A percentile compares a stretch with the other conserved stretches of the same genome.
Conservation (phyloP, 2,888 invertebrate genomes). For the Spisula subtruncata region DNA sequence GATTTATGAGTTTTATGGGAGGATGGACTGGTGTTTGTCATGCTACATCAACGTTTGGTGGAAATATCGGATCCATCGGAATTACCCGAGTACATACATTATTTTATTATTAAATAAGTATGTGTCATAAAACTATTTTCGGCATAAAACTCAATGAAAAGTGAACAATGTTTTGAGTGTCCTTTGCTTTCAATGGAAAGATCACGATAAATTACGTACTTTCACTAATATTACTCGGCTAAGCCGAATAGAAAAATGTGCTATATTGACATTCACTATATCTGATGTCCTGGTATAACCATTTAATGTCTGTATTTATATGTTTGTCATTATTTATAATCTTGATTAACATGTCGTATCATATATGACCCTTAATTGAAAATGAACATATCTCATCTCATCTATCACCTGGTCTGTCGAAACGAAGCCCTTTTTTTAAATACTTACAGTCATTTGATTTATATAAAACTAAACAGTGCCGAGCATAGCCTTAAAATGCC, state of each 20-base stretch:
- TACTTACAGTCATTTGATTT: not conserved
- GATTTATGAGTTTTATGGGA: constrained; percentile 93
- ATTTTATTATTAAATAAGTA: not conserved
- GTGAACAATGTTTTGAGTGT: not conserved
- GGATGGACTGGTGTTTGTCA: constrained; percentile 95
- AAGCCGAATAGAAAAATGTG: too few relatives aligned
- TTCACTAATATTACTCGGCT: too few relatives aligned
- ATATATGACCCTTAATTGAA: too few relatives aligned
- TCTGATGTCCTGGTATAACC: too few relatives aligned
- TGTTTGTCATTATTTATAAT: too few relatives aligned
- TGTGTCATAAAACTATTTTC: not conserved
- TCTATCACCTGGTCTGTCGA: not conserved
- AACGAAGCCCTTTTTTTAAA: not conserved
- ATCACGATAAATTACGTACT: too few relatives aligned
- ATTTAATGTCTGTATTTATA: too few relatives aligned
- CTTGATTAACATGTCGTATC: too few relatives aligned
- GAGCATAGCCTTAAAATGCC: too few relatives aligned
- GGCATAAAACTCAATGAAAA: not conserved
- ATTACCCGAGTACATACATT: constrained; percentile 91
- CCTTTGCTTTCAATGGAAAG: not conserved
- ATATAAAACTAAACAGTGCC: not conserved
- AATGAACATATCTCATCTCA: too few relatives aligned
- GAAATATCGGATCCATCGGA: constrained; percentile 96
- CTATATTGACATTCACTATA: too few relatives aligned
- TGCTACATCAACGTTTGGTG: constrained; percentile 95